A percentile compares a stretch with the other conserved stretches of the same genome.
These are phyloP conservation scores for Prosapia bicincta DNA, from an alignment of 2,888 invertebrate genomes.

Conservation along the genomic window DNA sequence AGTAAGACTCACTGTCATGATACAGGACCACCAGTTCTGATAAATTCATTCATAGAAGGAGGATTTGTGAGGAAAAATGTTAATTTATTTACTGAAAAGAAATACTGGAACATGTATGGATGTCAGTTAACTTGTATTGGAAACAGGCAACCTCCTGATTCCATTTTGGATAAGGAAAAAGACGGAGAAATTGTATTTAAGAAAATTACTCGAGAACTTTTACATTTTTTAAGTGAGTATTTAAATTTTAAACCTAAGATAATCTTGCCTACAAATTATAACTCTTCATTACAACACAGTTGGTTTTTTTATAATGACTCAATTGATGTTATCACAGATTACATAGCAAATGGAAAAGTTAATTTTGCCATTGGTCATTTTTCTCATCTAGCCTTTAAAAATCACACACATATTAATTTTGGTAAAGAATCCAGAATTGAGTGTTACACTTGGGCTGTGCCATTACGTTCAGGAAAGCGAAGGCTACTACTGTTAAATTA, in stretches of 20 bases:
- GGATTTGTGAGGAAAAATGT: slow-evolving; percentile 25
- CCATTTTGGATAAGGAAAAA: slow-evolving; percentile 22
- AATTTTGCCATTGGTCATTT: slow-evolving; percentile 40
- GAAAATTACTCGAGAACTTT: slow-evolving; percentile 10
- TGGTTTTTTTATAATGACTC: slow-evolving; percentile 26
- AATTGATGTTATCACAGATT: slow-evolving; percentile 18
- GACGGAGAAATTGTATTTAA: slow-evolving; percentile 19
- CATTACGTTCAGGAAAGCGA: slow-evolving; percentile 37
- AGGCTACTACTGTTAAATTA: slow-evolving; percentile 39
- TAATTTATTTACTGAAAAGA: slow-evolving; percentile 32
- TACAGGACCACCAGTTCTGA: slow-evolving; percentile 33
- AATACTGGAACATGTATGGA: slow-evolving; percentile 36
- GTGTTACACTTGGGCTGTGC: slow-evolving; percentile 41
- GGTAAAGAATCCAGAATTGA: slow-evolving; percentile 39
- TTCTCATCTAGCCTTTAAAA: slow-evolving; percentile 37
- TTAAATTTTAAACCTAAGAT: slow-evolving; percentile 36
- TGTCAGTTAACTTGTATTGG: slow-evolving; percentile 35
- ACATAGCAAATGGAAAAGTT: slow-evolving; percentile 16
- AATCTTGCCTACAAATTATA: slow-evolving; percentile 8
- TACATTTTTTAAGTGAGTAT: slow-evolving; percentile 28
- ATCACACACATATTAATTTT: slow-evolving; percentile 35
- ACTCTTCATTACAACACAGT: slow-evolving; percentile 13
- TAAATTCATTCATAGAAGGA: slow-evolving; percentile 33
- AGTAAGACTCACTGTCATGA: slow-evolving; percentile 35
- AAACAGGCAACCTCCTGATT: slow-evolving; percentile 35